Evolutionary conservation across 2,888 invertebrate genomes (phyloP), one percentile per base, ranked within the genome.

Genomic region (Drosophila parthenogenetica): DNA sequence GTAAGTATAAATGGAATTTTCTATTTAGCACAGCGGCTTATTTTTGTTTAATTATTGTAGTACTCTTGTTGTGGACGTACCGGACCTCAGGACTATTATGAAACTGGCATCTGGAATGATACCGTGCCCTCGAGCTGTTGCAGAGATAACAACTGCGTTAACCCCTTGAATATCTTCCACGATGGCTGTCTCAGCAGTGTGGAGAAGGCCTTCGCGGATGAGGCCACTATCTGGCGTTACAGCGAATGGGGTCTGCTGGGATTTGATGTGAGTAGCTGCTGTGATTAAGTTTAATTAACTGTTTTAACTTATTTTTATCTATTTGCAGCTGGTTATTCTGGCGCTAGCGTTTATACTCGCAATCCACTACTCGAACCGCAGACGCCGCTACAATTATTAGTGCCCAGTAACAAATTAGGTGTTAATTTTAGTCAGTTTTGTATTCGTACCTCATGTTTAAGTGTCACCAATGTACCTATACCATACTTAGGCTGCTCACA

Each of bases 51-150:
- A 29, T 29, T 22, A 2, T 54, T 5, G 1, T 63, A 89, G 90
- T 90, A 85, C 74, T 72, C 77, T 37, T 91, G 92, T 59, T 92
- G 92, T 68, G 92, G 92, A 13, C 81, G 79, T 2, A 75, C 89
- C 35, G 89, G 89, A 3, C 81, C 90, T 37, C 60, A 64, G 0
- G 91, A 92, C 53, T 92, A 91, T 55, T 29, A 79, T 7, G 29
- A 42, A 4, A 77, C 81, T 17, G 55, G 68, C 0, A 79, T 82
- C 59, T 55, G 73, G 17, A 77, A 77, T 19, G 22, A 45, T 5
- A 67, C 66, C 3, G 75, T 80, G 16, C 90, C 91, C 29, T 64
- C 78, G 4, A 89, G 90, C 60, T 91, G 91, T 37, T 91, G 92
- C 72, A 89, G 79, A 63, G 76, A 76, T 14, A 79, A 59, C 51